A percentile compares a stretch with the other conserved stretches of the same genome.
These are phyloP conservation scores for Macrosiphum euphorbiae DNA, from an alignment of 2,888 invertebrate genomes.

Conservation along the genomic window DNA sequence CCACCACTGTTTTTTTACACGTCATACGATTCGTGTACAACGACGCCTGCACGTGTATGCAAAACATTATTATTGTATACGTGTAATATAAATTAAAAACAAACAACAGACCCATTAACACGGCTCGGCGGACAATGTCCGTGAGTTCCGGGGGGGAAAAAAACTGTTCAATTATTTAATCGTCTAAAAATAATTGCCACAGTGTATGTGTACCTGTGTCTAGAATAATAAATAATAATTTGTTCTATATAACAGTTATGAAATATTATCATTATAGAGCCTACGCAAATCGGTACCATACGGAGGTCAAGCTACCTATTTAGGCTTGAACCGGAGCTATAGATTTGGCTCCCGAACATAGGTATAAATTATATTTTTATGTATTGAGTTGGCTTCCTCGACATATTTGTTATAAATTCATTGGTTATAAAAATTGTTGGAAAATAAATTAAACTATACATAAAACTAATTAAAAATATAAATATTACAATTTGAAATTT, in stretches of 20 bases:
- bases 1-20: conserved; percentile 17
- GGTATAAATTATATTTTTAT: too few relatives aligned
- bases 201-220: neutral
- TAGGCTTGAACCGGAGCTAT: too few relatives aligned
- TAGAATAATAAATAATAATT: neutral
- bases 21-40: too few relatives aligned
- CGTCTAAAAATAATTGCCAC: neutral
- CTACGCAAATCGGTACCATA: neutral
- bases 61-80: neutral
- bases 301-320: neutral
- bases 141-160: neutral
- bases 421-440: too few relatives aligned
- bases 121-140: neutral
- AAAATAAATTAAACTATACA: too few relatives aligned
- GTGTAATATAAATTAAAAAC: conserved; percentile 1
- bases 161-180: neutral
- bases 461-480: too few relatives aligned
- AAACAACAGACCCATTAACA: neutral
- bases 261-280: neutral
- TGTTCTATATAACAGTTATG: neutral
- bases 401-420: too few relatives aligned
- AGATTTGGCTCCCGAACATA: too few relatives aligned
- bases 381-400: too few relatives aligned
- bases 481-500: too few relatives aligned
- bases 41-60: neutral